A percentile compares a stretch with the other conserved stretches of the same genome.
Conservation (phyloP, 30 jellyfish, hydroid and myxozoan genomes). For the Turritopsis dohrnii region DNA sequence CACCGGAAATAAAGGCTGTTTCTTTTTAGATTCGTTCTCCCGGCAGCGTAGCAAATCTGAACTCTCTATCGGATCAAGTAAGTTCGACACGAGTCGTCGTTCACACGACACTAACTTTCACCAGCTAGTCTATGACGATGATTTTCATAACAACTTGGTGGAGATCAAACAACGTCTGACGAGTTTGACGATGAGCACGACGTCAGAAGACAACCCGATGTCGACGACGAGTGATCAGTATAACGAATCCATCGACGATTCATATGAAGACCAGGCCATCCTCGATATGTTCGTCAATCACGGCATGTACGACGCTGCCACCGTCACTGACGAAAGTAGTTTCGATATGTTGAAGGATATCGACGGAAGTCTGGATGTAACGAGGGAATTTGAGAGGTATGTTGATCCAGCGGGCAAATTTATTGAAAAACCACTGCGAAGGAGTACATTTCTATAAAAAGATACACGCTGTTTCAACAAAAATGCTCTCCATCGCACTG, state of each 20-base stretch:
- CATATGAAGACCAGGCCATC: conserved; percentile 25
- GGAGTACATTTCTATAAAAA: too few relatives aligned
- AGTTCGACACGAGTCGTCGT: not conserved
- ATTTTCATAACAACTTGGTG: not conserved
- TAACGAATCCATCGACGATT: conserved; percentile 27
- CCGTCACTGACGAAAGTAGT: not conserved
- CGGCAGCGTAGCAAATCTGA: conserved; percentile 13
- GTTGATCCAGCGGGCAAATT: too few relatives aligned
- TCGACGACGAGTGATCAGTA: conserved; percentile 8
- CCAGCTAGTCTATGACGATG: not conserved
- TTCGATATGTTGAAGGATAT: not conserved
- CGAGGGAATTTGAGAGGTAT: not conserved
- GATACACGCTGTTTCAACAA: too few relatives aligned
- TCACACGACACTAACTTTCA: conserved; percentile 4
- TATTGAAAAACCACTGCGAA: too few relatives aligned
- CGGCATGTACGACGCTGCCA: conserved; percentile 5
- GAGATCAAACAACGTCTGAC: not conserved
- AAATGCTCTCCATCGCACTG: too few relatives aligned
- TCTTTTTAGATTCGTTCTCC: not conserved
- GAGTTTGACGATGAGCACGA: not conserved
- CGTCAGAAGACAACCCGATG: not conserved
- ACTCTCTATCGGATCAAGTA: not conserved
- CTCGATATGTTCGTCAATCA: conserved; percentile 10
- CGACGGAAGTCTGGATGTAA: not conserved
- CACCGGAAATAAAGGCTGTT: too few relatives aligned